Conservation (phyloP, 2,888 invertebrate genomes). For the Leptinotarsa peninsularis region DNA sequence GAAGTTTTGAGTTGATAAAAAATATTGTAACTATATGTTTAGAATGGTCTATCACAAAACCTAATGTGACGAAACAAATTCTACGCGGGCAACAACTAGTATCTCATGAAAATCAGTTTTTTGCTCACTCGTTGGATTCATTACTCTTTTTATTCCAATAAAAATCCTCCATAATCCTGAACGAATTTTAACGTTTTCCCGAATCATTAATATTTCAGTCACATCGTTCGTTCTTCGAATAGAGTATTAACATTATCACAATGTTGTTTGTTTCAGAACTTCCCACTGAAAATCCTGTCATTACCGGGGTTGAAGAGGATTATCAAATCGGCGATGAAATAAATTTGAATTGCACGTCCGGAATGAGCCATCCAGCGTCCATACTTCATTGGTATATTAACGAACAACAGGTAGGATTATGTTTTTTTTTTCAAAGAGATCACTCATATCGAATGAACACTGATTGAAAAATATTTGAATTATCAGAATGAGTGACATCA, state of each 20-base stretch:
- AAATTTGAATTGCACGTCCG: constrained; percentile 82
- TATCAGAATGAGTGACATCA: no score
- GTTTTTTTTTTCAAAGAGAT: not conserved
- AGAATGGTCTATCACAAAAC: no score
- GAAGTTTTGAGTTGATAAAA: no score
- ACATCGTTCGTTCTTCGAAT: not conserved
- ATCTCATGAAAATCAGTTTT: no score
- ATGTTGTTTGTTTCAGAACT: constrained; percentile 64
- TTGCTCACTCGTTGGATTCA: no score
- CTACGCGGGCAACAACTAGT: no score
- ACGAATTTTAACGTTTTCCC: no score
- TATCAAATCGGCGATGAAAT: constrained; percentile 81
- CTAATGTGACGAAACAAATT: no score
- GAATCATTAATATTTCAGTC: no score
- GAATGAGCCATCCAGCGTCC: constrained; percentile 81
- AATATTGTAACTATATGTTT: no score
- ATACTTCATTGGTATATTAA: constrained; percentile 83
- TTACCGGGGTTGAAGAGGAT: constrained; percentile 78
- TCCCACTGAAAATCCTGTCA: constrained; percentile 80
- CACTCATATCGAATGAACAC: no score
- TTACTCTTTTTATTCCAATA: not conserved
- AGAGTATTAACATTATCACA: not conserved
- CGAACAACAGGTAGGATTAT: constrained; percentile 75
- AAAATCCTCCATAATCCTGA: not conserved
- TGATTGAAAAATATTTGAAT: no score